Base-by-base conservation (phyloP, 2,888 invertebrate genomes). In the Pyrgus malvae region DNA sequence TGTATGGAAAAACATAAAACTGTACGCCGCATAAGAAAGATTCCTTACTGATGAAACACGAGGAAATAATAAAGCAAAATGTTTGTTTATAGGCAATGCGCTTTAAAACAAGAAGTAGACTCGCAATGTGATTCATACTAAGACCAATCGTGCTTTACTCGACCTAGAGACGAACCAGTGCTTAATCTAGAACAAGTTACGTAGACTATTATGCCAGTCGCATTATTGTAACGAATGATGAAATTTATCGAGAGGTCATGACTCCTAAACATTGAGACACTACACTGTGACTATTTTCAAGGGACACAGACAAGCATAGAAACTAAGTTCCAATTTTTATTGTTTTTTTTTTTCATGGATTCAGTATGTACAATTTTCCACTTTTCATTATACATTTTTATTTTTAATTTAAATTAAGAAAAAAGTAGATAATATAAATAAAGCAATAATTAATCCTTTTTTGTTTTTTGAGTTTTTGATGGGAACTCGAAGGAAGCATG, bases 141-240 rank as follows among this genome's bases (percentile, higher is more conserved):
- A 46, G 40, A 23, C 45, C 40, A 46, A 40, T 54, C 53, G 53
- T 54, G 53, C 46, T 40, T 54, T 46, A 54, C 38, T 40, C 46
- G 46, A 48, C 46, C 41, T 54, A 48, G 40, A 48, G 54, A 48
- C 46, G 46, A 41, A 54, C 54, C 54, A 41, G 46, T 41, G 41
- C 46, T 41, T 54, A 46, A 54, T 48, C 41, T 54, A 48, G 46
- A 54, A 54, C 54, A 33, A 54, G 46, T 54, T 48, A 54, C 54
- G 54, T 48, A 38, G 38, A 11, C 46, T 41, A 41, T 54, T 48
- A 48, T 54, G 54, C 40, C 53, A 48, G 33, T 40, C 54, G 41
- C 46, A 46, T 46, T 46, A 46, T 53, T 54, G 46, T 46, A 46
- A 46, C 40, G 54, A 54, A 45, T 31, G 44, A 50, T 50, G 42